A percentile compares a stretch with the other conserved stretches of the same genome.
These are phyloP conservation scores for Zaprionus inermis DNA, from an alignment of 1,140 invertebrate genomes.

Conservation along the genomic window DNA sequence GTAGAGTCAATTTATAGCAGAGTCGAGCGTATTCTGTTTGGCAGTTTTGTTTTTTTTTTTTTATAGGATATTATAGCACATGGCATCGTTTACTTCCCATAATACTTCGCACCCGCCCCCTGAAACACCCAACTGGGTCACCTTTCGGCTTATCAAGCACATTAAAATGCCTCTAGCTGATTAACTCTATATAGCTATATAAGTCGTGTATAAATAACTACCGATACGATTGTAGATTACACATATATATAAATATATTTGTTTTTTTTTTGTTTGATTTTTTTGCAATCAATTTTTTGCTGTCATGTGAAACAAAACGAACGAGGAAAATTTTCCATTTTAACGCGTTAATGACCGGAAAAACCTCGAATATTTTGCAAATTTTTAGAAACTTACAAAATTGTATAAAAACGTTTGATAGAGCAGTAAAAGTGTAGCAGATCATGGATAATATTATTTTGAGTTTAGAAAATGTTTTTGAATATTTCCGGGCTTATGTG, in stretches of 20 bases:
- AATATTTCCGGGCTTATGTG: not conserved
- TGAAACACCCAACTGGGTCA: constrained; percentile 63
- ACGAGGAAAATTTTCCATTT: constrained; percentile 30
- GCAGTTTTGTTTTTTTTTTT: not conserved
- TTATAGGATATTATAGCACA: not conserved
- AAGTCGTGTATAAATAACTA: constrained; percentile 47
- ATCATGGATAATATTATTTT: no score
- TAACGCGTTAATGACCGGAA: not conserved
- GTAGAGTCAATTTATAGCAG: no score
- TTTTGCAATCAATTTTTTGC: constrained; percentile 28
- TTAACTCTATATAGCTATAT: constrained; percentile 33
- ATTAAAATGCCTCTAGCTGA: constrained; percentile 43
- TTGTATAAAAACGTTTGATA: not conserved
- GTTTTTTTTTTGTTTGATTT: not conserved
- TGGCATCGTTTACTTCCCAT: not conserved
- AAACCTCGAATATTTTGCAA: not conserved
- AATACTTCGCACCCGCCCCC: not conserved
- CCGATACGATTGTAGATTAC: constrained; percentile 32
- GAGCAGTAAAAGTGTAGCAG: not conserved
- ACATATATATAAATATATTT: not conserved
- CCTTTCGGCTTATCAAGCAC: constrained; percentile 72
- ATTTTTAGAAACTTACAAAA: not conserved
- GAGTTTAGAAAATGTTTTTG: not conserved
- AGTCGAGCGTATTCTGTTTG: no score
- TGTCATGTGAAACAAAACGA: constrained; percentile 12